Conservation (phyloP, 2,888 invertebrate species). For the Dynastes tityus region DNA sequence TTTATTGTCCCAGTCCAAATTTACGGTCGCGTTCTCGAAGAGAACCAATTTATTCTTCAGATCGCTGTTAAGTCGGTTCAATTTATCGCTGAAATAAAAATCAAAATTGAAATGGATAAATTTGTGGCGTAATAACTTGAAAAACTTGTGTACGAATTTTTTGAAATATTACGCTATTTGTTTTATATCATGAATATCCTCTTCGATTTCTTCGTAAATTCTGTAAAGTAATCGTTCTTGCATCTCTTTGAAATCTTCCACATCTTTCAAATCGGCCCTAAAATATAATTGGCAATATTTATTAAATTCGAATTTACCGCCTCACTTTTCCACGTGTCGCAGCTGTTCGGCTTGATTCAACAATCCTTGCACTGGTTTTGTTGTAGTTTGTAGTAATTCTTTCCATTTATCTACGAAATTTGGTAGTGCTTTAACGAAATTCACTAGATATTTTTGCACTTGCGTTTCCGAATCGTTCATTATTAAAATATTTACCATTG, state of each 20-base stretch:
- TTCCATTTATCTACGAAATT: slow-evolving; percentile 71
- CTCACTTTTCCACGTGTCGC: slow-evolving; percentile 51
- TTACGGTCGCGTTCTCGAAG: slow-evolving; percentile 59
- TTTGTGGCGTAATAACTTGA: too few species aligned
- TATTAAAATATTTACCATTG: not conserved
- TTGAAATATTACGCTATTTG: slow-evolving; percentile 58
- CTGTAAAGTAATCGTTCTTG: slow-evolving; percentile 69
- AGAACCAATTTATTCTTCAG: slow-evolving; percentile 62
- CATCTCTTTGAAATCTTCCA: slow-evolving; percentile 70
- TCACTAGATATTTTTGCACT: slow-evolving; percentile 73
- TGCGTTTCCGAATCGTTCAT: slow-evolving; percentile 61
- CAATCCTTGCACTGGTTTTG: slow-evolving; percentile 72
- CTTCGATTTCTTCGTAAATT: slow-evolving; percentile 70
- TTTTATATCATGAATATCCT: slow-evolving; percentile 68
- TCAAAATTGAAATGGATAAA: not conserved
- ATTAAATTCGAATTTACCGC: slow-evolving; percentile 29
- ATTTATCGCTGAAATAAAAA: slow-evolving; percentile 61
- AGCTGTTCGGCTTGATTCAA: slow-evolving; percentile 72
- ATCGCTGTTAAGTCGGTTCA: slow-evolving; percentile 62
- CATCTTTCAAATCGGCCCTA: slow-evolving; percentile 70
- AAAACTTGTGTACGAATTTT: too few species aligned
- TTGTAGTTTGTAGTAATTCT: slow-evolving; percentile 72
- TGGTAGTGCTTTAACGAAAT: slow-evolving; percentile 73
- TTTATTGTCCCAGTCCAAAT: slow-evolving; percentile 64
- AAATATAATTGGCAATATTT: slow-evolving; percentile 56